Conservation (phyloP, 2,113 vertebrate genomes). For the Cephalopholis sonnerati region DNA sequence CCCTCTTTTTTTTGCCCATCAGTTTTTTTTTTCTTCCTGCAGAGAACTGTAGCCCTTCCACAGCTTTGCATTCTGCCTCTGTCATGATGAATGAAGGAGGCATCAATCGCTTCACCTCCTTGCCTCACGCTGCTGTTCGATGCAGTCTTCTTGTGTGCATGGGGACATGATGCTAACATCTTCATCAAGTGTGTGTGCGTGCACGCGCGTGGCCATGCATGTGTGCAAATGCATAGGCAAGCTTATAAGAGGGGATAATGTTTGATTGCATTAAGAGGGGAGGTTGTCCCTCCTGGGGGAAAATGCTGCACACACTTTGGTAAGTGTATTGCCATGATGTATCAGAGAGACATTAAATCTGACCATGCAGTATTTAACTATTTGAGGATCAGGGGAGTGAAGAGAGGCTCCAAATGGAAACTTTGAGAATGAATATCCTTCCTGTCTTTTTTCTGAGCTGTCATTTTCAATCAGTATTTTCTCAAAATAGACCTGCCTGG, state of each 20-base stretch:
- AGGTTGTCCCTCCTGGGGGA: slow-evolving; percentile 49
- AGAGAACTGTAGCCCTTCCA: slow-evolving; percentile 58
- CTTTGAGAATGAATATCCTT: slow-evolving; percentile 38
- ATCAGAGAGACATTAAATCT: slow-evolving; percentile 74
- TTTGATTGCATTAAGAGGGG: slow-evolving; percentile 70
- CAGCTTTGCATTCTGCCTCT: slow-evolving; percentile 70
- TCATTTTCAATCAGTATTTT: slow-evolving; percentile 25
- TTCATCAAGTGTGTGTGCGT: slow-evolving; percentile 56
- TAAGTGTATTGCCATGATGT: slow-evolving; percentile 75
- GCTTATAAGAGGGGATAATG: slow-evolving; percentile 43
- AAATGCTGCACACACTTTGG: slow-evolving; percentile 66
- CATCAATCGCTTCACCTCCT: slow-evolving; percentile 60
- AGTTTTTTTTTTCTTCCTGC: slow-evolving; percentile 57
- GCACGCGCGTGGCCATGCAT: slow-evolving; percentile 10
- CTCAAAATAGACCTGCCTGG: slow-evolving; percentile 12
- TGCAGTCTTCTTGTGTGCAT: slow-evolving; percentile 77
- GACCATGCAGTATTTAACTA: slow-evolving; percentile 82
- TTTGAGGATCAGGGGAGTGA: slow-evolving; percentile 62
- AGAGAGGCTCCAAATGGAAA: slow-evolving; percentile 45
- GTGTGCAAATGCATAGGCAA: slow-evolving; percentile 40
- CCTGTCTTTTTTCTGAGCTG: background rate
- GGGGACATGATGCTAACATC: slow-evolving; percentile 72
- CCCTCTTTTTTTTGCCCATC: slow-evolving; percentile 59
- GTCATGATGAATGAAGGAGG: slow-evolving; percentile 74
- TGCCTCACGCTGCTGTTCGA: slow-evolving; percentile 60